A percentile compares a stretch with the other conserved stretches of the same genome.
phyloP scores from a whole-genome alignment of 2,113 vertebrate genomes.

The Neolamprologus brichardi region DNA sequence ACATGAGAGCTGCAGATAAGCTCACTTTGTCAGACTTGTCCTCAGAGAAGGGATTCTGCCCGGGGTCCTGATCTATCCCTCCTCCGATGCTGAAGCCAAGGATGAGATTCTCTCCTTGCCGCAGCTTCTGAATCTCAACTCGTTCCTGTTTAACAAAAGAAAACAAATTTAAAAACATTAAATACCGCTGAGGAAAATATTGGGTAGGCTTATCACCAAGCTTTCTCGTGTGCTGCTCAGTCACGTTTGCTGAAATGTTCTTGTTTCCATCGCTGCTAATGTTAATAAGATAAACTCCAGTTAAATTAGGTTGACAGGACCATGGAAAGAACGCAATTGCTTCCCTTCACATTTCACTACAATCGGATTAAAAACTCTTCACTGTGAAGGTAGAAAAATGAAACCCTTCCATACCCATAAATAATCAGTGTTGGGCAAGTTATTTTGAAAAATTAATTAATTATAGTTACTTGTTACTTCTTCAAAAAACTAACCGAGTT shows the following conservation, averaged over 20 bases:
- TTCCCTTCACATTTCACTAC: not conserved
- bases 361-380: rapidly evolving
- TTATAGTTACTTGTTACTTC: not conserved
- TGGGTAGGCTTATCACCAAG: not conserved
- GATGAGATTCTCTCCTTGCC: constrained; percentile 85
- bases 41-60: constrained; percentile 94
- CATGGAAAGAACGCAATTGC: not conserved
- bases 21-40: constrained; percentile 93
- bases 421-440: not conserved
- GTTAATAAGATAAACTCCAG: not conserved
- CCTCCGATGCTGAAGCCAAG: constrained; percentile 98
- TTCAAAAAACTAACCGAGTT: not conserved
- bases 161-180: not conserved
- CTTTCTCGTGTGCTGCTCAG: not conserved
- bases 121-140: constrained; percentile 90
- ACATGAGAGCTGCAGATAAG: not conserved
- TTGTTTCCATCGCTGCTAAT: not conserved
- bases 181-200: not conserved
- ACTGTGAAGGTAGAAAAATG: not conserved
- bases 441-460: not conserved
- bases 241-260: not conserved
- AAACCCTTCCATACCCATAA: not conserved
- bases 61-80: constrained; percentile 94
- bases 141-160: constrained; percentile 76
- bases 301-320: not conserved